Base-by-base conservation (phyloP, 2,888 invertebrate species). In the Teinopalpus imperialis region DNA sequence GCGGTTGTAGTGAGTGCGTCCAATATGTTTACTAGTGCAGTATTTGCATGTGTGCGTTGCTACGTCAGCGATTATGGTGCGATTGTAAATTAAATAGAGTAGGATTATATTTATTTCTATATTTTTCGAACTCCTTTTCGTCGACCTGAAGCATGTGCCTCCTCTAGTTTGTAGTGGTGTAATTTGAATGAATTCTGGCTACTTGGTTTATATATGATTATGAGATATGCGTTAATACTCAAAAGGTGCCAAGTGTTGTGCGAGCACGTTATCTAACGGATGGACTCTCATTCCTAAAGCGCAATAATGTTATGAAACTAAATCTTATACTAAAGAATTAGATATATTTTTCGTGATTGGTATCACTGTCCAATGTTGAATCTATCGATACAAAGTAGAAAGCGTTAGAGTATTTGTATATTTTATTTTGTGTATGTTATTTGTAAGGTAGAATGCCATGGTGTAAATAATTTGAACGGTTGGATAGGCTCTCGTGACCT, bases 171-270 rank as follows among this genome's bases (percentile, higher is more conserved):
- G 66, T 74, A 75, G 73, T 62, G 50, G 63, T 69, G 64, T 61
- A 60, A 59, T 56, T 60, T 58, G 63, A 61, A 60, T 55, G 69
- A 68, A 67, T 69, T 65, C 64, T 62, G 68, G 52, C 56, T 67
- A 63, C 61, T 70, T n/a, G n/a, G 66, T 63, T 61, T 66, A 61
- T 70, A 63, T 63, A 61, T 60, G 56, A 68, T 75, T 71, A n/a
- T n/a, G n/a, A n/a, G n/a, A n/a, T n/a, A n/a, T n/a, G 78, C 68
- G 69, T 81, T 69, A 85, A 85, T 83, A 85, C 85, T 83, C 83
- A 85, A 70, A 77, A 74, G 79, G 81, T 81, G 80, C 72, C 74
- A 72, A 74, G 69, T 60, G 61, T 66, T 63, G 73, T 71, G 71
- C 69, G 71, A 64, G 59, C 63, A 57, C 60, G 61, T 61, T 56